Base-by-base conservation (phyloP, 2,113 vertebrate genomes). In the Alligator sinensis region DNA sequence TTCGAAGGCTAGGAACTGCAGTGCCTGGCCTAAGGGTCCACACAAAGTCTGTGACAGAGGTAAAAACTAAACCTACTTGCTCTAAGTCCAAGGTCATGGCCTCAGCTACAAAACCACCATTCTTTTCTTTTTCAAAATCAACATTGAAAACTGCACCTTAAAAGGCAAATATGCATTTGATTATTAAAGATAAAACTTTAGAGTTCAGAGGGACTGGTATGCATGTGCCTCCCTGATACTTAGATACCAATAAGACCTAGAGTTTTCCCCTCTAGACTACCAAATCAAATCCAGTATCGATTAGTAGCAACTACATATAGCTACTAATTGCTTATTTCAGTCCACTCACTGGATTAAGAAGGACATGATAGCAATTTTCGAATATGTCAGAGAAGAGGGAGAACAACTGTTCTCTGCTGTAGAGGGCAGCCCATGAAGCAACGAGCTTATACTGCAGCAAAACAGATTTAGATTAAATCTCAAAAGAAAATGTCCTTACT, bases 11-110 rank as follows among this genome's bases (percentile, higher is more conserved):
- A 85, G 90, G 82, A 90, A 87, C 91, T 89, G 70, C 68, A 64
- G 62, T 94, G 94, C 89, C 89, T 82, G 85, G 60, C 91, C 90
- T 91, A 93, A 85, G 94, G 84, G 82, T 93, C 91, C 84, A 18
- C 30, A 90, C 38, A 84, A 94, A 88, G 47, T 82, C 82, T 79
- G 27, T 82, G 82, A 61, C 80, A 90, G 86, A 83, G 93, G 90
- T 92, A 91, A 88, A 88, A 90, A 83, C 68, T 88, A 86, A 68
- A 62, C 0, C 3, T 84, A 79, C 66, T 63, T 94, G 86, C 94
- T 95, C 94, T 81, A 78, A 78, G 68, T 89, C 57, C 80, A 60
- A 38, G 54, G 27, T 66, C 82, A 9, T 9, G 60, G 38, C 83
- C 60, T 89, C 93, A 90, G 87, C 81, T 28, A 2, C 86, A 90